A percentile compares a stretch with the other conserved stretches of the same genome.
Conservation (phyloP, 1,140 invertebrate species). For the Hermatobates lingyangjiaoensis region DNA sequence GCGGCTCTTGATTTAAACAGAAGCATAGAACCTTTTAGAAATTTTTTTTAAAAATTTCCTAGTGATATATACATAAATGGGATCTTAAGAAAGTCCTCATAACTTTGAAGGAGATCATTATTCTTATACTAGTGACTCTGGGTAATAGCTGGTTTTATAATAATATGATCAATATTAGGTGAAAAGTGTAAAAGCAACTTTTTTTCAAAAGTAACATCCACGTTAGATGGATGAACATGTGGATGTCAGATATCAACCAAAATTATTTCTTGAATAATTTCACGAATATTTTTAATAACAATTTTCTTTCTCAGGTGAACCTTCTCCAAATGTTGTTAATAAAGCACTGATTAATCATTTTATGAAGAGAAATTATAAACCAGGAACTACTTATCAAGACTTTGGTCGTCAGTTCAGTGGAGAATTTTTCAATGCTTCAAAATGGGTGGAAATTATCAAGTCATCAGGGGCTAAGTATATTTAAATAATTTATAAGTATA, state of each 20-base stretch:
- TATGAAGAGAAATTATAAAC: conserved; percentile 57
- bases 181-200: no score
- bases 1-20: no score
- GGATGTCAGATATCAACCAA: neutral
- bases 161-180: no score
- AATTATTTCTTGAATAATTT: neutral
- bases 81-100: no score
- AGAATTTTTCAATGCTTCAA: conserved; percentile 57
- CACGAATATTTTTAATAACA: neutral
- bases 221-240: no score
- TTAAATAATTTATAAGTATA: conserved; percentile 1
- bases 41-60: no score
- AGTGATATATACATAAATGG: no score
- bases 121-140: no score
- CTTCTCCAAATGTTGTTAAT: neutral
- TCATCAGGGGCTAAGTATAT: conserved; percentile 57
- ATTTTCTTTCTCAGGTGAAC: conserved; percentile 6
- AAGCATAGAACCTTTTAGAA: no score
- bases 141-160: no score
- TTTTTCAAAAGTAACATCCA: no score
- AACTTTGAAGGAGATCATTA: no score
- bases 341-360: conserved; percentile 27
- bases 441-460: conserved; percentile 56
- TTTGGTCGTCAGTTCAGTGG: conserved; percentile 64
- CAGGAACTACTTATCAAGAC: conserved; percentile 68